Evolutionary conservation across 2,113 vertebrate genomes (phyloP).

Genomic region (Mohoua ochrocephala): DNA sequence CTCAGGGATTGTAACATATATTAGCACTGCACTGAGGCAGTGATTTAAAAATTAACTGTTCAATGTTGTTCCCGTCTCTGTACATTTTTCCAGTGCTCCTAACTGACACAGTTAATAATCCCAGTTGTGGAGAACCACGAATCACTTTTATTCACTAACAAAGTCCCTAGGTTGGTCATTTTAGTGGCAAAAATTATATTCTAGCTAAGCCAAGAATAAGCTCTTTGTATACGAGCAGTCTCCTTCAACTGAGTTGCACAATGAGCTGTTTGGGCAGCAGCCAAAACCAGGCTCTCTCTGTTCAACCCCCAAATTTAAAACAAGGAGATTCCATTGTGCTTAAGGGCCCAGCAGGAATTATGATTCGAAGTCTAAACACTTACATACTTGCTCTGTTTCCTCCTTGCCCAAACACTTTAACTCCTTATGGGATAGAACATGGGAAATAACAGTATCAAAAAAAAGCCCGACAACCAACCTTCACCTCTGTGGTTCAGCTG

Average conservation of each 20-base stretch:
- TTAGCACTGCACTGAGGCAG: conserved; percentile 30
- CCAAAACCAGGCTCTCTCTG: conserved; percentile 64
- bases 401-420: conserved; percentile 43
- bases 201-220: conserved; percentile 72
- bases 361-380: conserved; percentile 60
- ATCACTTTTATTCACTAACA: conserved; percentile 62
- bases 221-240: conserved; percentile 68
- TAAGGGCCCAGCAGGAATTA: conserved; percentile 58
- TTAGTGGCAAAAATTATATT: conserved; percentile 71
- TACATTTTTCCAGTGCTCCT: conserved; percentile 13
- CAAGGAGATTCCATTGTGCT: conserved; percentile 69
- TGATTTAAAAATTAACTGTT: conserved; percentile 65
- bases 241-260: conserved; percentile 65
- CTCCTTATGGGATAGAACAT: conserved; percentile 1
- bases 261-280: conserved; percentile 67
- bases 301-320: conserved; percentile 68
- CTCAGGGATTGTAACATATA: conserved; percentile 7
- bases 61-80: conserved; percentile 9
- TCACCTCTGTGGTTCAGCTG: neutral
- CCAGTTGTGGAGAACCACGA: conserved; percentile 35
- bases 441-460: neutral
- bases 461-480: neutral
- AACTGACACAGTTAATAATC: conserved; percentile 57
- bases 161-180: conserved; percentile 67
- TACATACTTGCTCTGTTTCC: conserved; percentile 55